Base-by-base conservation (phyloP, 64 coral and sea anemone genomes). In the Anthopleura sola region DNA sequence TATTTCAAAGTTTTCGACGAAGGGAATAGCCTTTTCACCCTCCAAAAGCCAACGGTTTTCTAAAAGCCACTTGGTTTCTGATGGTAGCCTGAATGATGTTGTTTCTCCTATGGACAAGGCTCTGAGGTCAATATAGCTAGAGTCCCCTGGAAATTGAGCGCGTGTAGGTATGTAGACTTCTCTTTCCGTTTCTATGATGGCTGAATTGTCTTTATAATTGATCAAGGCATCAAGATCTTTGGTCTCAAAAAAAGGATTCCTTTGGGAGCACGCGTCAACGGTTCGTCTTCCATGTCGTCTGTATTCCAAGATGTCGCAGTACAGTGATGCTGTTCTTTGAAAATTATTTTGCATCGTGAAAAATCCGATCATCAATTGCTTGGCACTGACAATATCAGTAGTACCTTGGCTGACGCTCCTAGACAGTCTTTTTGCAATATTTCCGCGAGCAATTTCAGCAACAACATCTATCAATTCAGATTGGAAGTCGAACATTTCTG, bases 401-500 rank as follows among this genome's bases (percentile, higher is more conserved):
- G 47, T 24, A 7, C 13, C 49, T 26, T 54, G 3, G 28, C 82
- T 87, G 40, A 44, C 4, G 40, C 40, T 44, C 40, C 9, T 44
- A 17, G 75, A 71, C 38, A 92, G 49, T 31, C 75, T 85, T 34
- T 49, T 78, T 15, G 86, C 91, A 1, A 91, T 46, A 50, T 81
- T 74, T 36, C 91, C 87, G 23, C 91, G 75, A 14, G 88, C 82
- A 57, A 93, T 76, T 44, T 18, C 36, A 8, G 83, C 78, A 6
- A 93, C 24, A 1, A 47, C 75, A 26, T 93, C 83, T 7, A 60
- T 60, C 39, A 93, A 60, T 6, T 93, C 51, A 77, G 89, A 89
- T 23, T 89, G 91, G 58, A 93, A 93, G 34, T 89, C 91, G 76
- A 89, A 93, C 36, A 83, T 89, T 21, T 86, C 55, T 16, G 60